Conservation (phyloP, 2,113 vertebrate genomes). For the Boulengeromyrus knoepffleri region DNA sequence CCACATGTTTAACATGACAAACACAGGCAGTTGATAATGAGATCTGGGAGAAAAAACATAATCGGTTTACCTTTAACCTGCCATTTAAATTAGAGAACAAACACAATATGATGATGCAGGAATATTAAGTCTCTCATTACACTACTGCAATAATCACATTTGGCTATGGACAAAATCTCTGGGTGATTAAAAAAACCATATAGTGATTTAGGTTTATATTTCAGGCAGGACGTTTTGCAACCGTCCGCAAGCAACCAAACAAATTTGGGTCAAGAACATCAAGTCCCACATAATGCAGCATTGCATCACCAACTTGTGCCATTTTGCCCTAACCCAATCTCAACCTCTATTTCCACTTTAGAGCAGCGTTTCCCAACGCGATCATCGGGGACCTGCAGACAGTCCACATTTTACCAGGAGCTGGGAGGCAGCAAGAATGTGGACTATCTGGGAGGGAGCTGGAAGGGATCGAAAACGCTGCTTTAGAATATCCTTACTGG, state of each 20-base stretch:
- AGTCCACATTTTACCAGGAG: neutral
- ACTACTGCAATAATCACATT: neutral
- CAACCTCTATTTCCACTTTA: neutral
- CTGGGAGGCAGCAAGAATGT: neutral
- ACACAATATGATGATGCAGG: neutral
- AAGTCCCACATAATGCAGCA: neutral
- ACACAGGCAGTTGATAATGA: neutral
- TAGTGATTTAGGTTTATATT: neutral
- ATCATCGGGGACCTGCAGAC: neutral
- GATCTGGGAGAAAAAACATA: neutral
- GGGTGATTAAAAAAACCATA: neutral
- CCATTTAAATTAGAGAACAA: neutral
- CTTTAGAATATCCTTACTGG: no score
- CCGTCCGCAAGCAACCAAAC: neutral
- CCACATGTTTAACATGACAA: neutral
- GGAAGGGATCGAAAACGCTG: neutral
- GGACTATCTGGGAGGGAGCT: neutral
- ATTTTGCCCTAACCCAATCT: neutral
- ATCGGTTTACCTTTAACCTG: neutral
- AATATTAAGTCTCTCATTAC: neutral
- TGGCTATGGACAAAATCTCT: neutral
- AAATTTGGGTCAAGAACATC: neutral
- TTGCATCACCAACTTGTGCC: neutral
- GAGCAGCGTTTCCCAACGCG: neutral
- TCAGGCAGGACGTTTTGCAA: neutral